phyloP scores from a whole-genome alignment of 2,113 vertebrate species.

The Lynx canadensis region DNA sequence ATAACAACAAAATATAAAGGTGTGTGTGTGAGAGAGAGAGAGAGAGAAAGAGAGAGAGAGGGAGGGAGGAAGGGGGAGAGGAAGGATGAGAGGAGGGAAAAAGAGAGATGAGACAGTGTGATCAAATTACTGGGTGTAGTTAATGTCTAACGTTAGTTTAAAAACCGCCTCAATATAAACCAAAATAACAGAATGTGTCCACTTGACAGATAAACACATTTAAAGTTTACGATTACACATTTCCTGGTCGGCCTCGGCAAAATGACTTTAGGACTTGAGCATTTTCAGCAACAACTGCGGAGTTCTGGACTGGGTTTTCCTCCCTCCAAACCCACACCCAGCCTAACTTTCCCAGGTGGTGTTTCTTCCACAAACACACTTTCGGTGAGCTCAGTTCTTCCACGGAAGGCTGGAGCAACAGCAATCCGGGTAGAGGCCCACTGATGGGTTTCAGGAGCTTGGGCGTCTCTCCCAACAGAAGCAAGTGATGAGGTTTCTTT shows the following conservation, averaged over 20 bases:
- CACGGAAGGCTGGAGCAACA: rapidly evolving
- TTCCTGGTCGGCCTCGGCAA: neutral
- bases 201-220: neutral
- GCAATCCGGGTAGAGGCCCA: neutral
- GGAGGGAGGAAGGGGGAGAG: neutral
- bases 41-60: too few relatives aligned
- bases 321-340: neutral
- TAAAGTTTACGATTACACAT: neutral
- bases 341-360: neutral
- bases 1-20: neutral
- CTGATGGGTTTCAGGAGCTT: neutral
- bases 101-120: neutral
- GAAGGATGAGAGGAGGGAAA: neutral
- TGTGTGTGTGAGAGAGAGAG: too few relatives aligned
- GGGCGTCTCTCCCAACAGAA: neutral
- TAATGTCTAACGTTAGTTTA: neutral
- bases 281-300: neutral
- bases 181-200: neutral
- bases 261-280: neutral
- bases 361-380: neutral
- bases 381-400: neutral
- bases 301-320: neutral
- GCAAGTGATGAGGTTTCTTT: neutral
- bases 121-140: neutral
- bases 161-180: neutral